phyloP scores from a whole-genome alignment of 2,113 vertebrate genomes.

The Peromyscus maniculatus region DNA sequence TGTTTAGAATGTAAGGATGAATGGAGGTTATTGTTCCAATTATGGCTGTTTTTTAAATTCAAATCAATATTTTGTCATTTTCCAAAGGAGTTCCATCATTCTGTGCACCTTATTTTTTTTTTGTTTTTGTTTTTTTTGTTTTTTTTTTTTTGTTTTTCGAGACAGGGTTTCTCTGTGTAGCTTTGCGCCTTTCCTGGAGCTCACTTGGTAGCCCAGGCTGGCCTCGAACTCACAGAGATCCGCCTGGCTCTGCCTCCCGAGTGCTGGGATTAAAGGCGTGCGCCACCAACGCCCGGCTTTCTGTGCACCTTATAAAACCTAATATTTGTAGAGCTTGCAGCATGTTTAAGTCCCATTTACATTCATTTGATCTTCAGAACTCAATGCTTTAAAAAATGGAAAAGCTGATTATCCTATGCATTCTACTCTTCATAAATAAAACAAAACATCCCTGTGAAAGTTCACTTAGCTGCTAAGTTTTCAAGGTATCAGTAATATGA shows the following conservation, averaged over 20 bases:
- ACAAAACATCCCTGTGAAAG: slow-evolving; percentile 60
- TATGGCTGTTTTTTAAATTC: not conserved
- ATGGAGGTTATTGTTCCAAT: not conserved
- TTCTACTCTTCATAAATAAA: slow-evolving; percentile 44
- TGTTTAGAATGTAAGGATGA: not conserved
- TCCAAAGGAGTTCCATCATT: not conserved
- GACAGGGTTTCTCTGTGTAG: too few relatives aligned
- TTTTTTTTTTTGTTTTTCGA: too few relatives aligned
- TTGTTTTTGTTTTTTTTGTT: too few relatives aligned
- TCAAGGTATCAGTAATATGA: slow-evolving; percentile 31
- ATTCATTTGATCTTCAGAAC: slow-evolving; percentile 54
- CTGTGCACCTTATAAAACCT: slow-evolving; percentile 16
- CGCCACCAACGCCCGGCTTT: too few relatives aligned
- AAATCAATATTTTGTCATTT: slow-evolving; percentile 45
- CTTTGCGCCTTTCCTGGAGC: too few relatives aligned
- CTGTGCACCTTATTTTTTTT: slow-evolving; percentile 20
- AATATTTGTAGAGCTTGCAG: slow-evolving; percentile 14
- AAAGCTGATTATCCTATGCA: slow-evolving; percentile 48
- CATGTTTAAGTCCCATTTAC: slow-evolving; percentile 19
- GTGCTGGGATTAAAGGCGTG: too few relatives aligned
- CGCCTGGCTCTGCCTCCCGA: too few relatives aligned
- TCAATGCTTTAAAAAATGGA: slow-evolving; percentile 4
- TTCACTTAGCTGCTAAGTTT: slow-evolving; percentile 59
- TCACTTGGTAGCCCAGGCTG: too few relatives aligned
- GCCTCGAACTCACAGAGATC: too few relatives aligned